Evolutionary conservation across 2,888 invertebrate genomes (phyloP).

Genomic region (Aporophyla lueneburgensis): DNA sequence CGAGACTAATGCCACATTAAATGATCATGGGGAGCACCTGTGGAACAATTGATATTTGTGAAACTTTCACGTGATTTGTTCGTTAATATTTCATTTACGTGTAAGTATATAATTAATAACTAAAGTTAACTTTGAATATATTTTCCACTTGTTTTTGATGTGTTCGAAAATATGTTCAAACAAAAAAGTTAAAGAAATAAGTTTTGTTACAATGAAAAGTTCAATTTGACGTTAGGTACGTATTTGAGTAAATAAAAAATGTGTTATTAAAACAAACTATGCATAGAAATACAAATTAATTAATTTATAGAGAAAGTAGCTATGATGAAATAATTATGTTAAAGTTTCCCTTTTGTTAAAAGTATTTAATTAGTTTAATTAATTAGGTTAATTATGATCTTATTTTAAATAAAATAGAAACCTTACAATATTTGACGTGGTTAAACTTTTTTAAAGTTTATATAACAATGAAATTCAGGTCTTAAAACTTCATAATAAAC

Average conservation of each 20-base stretch:
- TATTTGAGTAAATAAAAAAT: neutral
- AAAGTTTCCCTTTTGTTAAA: conserved; percentile 10
- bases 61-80: conserved; percentile 77
- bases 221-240: neutral
- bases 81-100: conserved; percentile 71
- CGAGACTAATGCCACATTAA: conserved; percentile 81
- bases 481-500: neutral
- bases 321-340: neutral
- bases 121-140: conserved; percentile 33
- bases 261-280: neutral
- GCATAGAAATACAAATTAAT: no score
- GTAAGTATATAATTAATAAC: conserved; percentile 69
- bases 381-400: neutral
- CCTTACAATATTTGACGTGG: neutral
- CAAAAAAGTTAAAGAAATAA: conserved; percentile 30
- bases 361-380: neutral
- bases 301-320: neutral
- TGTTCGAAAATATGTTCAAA: conserved; percentile 15
- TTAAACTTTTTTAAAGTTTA: neutral
- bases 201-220: conserved; percentile 13
- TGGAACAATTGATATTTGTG: conserved; percentile 82
- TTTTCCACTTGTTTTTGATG: neutral
- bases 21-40: conserved; percentile 82
- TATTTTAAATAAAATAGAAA: neutral
- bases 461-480: neutral